These are phyloP conservation scores for Microcebus tavaratra DNA, from an alignment of 2,113 vertebrate genomes.

Conservation along the genomic window DNA sequence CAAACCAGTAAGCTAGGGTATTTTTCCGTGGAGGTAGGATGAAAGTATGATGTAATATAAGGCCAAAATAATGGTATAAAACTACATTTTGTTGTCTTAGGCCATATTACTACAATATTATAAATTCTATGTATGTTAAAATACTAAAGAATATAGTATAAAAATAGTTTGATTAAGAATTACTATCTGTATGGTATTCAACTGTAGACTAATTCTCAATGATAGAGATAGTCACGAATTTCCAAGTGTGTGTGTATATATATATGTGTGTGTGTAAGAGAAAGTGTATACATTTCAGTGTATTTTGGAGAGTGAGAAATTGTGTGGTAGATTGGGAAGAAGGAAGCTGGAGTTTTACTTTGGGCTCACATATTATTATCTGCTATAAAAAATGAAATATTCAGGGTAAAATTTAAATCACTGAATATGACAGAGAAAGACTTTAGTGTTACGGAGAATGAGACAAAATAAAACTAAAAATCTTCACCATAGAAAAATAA, in stretches of 20 bases:
- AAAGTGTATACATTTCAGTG: neutral
- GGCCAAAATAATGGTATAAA: neutral
- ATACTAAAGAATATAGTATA: neutral
- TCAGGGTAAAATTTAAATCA: constrained; percentile 6
- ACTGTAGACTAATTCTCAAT: neutral
- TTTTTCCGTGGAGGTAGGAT: neutral
- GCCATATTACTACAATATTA: neutral
- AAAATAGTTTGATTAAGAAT: neutral
- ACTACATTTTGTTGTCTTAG: neutral
- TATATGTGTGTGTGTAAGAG: neutral
- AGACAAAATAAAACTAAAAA: too few relatives aligned
- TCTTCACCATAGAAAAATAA: too few relatives aligned
- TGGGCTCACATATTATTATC: neutral
- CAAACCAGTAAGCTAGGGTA: neutral
- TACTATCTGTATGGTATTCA: neutral
- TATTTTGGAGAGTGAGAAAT: neutral
- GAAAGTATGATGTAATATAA: neutral
- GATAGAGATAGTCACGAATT: neutral
- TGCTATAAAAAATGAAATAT: neutral
- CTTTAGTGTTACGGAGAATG: neutral
- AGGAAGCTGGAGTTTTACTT: neutral
- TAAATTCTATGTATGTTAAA: neutral
- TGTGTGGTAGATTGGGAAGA: neutral
- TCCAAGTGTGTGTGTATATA: fast-evolving
- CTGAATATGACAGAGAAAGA: neutral